Base-by-base conservation (phyloP, 2,888 invertebrate genomes). In the Augochlorella aurata region DNA sequence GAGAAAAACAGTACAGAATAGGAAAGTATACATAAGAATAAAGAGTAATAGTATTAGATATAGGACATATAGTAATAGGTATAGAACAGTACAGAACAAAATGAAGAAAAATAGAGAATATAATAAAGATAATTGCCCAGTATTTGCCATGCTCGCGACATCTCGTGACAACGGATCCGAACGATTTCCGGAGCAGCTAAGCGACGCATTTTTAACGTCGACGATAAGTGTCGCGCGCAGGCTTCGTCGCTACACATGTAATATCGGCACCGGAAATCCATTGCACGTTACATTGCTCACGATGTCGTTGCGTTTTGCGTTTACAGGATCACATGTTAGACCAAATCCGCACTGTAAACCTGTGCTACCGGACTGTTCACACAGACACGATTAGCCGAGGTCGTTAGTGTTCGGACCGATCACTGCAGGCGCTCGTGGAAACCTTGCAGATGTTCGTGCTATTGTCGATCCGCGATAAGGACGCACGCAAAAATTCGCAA, bases 321-420 rank as follows among this genome's bases (percentile, higher is more conserved):
- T 79, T 79, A 79, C 79, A 74, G 24, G 74, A 74, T 50, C 74
- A 70, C 74, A 70, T 50, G 45, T 79, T 79, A 69, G 71, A 68
- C 74, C 70, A 54, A 71, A 78, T 78, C 74, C 74, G 68, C 78
- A 78, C 54, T 75, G 81, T 75, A 81, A 81, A 81, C 81, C 74
- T 45, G 71, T 61, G 74, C 69, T 69, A 63, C 47, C 47, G 65
- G 61, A 77, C 54, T 72, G 52, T 66, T 76, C 76, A 47, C 72
- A 73, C 63, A 68, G 65, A 52, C n/a, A 50, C 72, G 72, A 80
- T 76, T 75, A 72, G 68, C 66, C 50, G 45, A 24, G 65, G 45
- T 70, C 66, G 71, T 74, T 67, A 70, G 79, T 49, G 68, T 63
- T 65, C 73, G 63, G 54, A 5, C 66, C 61, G 80, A 72, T 72